Evolutionary conservation across 2,113 vertebrate genomes (phyloP).

Genomic region (Pheucticus melanocephalus): DNA sequence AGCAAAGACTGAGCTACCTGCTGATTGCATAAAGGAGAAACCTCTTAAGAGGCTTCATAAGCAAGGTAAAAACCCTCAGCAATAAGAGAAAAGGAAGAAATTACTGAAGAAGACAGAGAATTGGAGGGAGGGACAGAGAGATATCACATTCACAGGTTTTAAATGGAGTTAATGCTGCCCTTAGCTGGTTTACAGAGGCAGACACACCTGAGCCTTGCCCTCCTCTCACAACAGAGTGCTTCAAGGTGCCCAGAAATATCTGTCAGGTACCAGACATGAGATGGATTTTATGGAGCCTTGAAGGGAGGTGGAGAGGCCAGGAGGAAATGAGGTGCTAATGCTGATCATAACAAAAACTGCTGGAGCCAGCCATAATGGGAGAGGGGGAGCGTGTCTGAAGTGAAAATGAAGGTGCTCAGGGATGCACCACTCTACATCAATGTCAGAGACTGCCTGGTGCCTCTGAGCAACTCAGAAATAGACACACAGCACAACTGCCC

Average conservation of each 20-base stretch:
- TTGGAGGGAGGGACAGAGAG: background rate
- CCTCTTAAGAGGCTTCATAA: background rate
- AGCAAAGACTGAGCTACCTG: background rate
- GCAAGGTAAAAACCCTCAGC: background rate
- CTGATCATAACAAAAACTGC: background rate
- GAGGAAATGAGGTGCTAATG: slow-evolving; percentile 19
- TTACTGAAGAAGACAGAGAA: background rate
- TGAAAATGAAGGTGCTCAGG: background rate
- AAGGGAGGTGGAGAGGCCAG: background rate
- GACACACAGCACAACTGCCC: accelerated
- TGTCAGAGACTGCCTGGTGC: background rate
- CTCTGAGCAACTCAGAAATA: background rate
- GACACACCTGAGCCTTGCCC: background rate
- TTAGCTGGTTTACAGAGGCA: background rate
- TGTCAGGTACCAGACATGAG: background rate
- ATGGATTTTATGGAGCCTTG: slow-evolving; percentile 23
- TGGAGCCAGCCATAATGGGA: background rate
- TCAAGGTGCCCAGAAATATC: background rate
- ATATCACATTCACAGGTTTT: background rate
- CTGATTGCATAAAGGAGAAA: background rate
- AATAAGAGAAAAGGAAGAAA: background rate
- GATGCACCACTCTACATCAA: background rate
- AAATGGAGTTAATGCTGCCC: background rate
- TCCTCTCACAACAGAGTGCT: background rate
- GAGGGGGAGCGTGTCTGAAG: background rate